These are phyloP conservation scores for Phrynosoma blainvillii DNA, from an alignment of 2,113 vertebrate species.

Conservation along the genomic window DNA sequence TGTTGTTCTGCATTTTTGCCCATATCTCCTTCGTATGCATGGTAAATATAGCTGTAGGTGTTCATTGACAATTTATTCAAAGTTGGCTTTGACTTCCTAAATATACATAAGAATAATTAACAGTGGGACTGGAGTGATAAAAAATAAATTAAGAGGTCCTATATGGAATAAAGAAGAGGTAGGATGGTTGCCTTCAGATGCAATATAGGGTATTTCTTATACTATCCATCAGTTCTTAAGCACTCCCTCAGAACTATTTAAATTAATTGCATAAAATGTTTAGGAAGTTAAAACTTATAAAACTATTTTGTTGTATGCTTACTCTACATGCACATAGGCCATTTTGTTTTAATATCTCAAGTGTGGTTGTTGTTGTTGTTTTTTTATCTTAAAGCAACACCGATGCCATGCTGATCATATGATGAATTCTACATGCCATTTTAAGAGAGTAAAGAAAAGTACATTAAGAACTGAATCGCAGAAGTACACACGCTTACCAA, in stretches of 20 bases:
- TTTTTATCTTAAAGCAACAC: constrained; percentile 4
- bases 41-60: too few species aligned
- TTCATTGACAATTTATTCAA: too few species aligned
- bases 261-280: constrained; percentile 18
- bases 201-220: not conserved
- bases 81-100: too few species aligned
- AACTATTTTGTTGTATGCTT: constrained; percentile 6
- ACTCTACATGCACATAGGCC: not conserved
- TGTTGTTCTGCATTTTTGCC: too few species aligned
- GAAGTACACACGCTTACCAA: not conserved
- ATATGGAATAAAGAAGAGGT: too few species aligned
- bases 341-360: constrained; percentile 19
- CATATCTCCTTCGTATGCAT: too few species aligned
- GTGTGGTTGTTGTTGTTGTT: too few species aligned
- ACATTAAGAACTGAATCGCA: not conserved
- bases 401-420: constrained; percentile 9
- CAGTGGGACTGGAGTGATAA: too few species aligned
- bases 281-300: constrained; percentile 13
- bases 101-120: too few species aligned
- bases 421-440: not conserved
- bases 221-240: too few species aligned
- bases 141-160: too few species aligned
- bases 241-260: not conserved
- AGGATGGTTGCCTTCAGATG: too few species aligned
- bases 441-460: not conserved